Evolutionary conservation across 2,888 invertebrate species (phyloP).

Genomic region (Cantharis lateralis): DNA sequence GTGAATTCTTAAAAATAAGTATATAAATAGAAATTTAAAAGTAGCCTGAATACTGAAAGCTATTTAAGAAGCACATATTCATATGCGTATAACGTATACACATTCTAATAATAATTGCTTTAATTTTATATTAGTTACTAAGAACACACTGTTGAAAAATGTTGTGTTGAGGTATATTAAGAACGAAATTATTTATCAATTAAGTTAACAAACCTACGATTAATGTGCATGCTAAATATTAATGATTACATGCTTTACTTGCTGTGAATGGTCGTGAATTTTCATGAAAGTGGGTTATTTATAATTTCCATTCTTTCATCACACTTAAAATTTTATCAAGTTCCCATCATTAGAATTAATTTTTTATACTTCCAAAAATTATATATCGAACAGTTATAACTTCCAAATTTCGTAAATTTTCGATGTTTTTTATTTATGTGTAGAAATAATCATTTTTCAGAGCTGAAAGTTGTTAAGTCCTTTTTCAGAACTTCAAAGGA

Average conservation of each 20-base stretch:
- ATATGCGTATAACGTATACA: conserved; percentile 17
- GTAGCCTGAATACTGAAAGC: conserved; percentile 32
- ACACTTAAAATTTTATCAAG: neutral
- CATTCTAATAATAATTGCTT: conserved; percentile 27
- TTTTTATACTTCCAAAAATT: neutral
- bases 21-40: conserved; percentile 36
- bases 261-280: neutral
- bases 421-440: too few species aligned
- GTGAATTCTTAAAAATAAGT: conserved; percentile 30
- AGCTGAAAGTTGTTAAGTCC: too few species aligned
- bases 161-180: neutral
- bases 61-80: conserved; percentile 31
- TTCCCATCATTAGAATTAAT: neutral
- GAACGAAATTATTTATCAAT: neutral
- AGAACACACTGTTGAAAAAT: neutral
- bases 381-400: neutral
- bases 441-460: too few species aligned
- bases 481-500: too few species aligned
- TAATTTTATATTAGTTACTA: conserved; percentile 4
- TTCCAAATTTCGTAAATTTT: neutral
- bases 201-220: neutral
- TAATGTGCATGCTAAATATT: neutral
- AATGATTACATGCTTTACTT: conserved; percentile 1
- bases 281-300: neutral
- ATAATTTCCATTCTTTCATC: neutral